Base-by-base conservation (phyloP, 2,888 invertebrate species). In the Xylocampa areola region DNA sequence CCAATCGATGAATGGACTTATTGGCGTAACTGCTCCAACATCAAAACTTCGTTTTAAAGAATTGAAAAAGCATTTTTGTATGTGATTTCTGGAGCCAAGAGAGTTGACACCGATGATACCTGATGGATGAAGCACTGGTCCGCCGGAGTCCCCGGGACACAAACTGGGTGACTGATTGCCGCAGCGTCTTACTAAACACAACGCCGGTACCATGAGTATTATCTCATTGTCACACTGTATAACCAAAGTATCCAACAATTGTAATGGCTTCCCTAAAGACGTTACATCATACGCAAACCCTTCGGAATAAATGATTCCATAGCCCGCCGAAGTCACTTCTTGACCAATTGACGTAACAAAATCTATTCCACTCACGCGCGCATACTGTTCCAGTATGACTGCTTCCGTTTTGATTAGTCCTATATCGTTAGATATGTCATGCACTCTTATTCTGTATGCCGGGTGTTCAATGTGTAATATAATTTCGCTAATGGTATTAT, bases 51-150 rank as follows among this genome's bases (percentile, higher is more conserved):
- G 16, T 2, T 2, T 3, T 40, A 2, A 16, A 3, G 5, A n/a
- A 29, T 35, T 17, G 4, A 35, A n/a, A 4, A 5, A 10, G 19
- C 35, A 35, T 17, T n/a, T 19, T 14, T 17, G 10, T 5, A n/a
- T 1, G 4, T 5, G 17, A n/a, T 35, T 2, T 10, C 2, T 10
- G 2, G n/a, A 4, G 6, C 21, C 44, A 2, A 33, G 8, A 8
- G 30, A 32, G 14, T 21, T 23, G 7, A 44, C 32, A 4, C 10
- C 44, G 10, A 44, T 7, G 10, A 44, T 6, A 3, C 44, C 32
- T n/a, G 44, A 44, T 2, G 32, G 4, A 23, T 44, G 44, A 10
- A 44, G 10, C 32, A 44, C 14, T 7, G 44, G 44, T 14, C 44
- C 44, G 6, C 44, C 44, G 6, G 44, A 44, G 14, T 44, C 44